Base-by-base conservation (phyloP, 1,140 invertebrate species). In the Cydia amplana region DNA sequence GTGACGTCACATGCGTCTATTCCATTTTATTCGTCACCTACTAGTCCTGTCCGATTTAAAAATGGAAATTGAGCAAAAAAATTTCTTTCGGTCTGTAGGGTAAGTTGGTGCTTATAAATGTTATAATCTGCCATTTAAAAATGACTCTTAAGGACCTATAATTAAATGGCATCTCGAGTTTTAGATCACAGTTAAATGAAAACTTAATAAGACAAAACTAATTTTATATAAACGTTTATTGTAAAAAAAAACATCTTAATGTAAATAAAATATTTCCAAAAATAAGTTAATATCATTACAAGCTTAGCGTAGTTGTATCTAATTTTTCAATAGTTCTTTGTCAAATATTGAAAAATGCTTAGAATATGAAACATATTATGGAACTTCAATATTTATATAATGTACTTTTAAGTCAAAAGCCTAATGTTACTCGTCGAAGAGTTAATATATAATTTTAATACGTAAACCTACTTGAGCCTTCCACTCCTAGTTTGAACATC, bases 371-470 rank as follows among this genome's bases (percentile, higher is more conserved):
- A 40, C 36, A 40, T 40, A 40, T 46, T 3, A 46, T 46, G 43
- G 14, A 46, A 46, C 14, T 46, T 46, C 14, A 3, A 2, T 46
- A 40, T 1, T 1, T 25, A 46, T 46, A 46, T 43, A n/a, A n/a
- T 43, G 10, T 43, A 43, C 40, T 51, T 16, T 51, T 16, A 40
- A 70, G 16, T 32, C n/a, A 23, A 32, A 36, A 32, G 46, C 43
- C 18, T 16, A 70, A 67, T 55, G 72, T 72, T 43, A 49, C 7
- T 70, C 65, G 20, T 72, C 23, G 1, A 60, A 51, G 32, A 64
- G 63, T 72, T 76, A 36, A 64, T 63, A 80, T 83, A 87, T 65
- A 91, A 88, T 23, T 23, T 7, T 55, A 4, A 20, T 20, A 20
- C 20, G 2, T 60, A 51, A n/a, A 23, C 2, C 18, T 60, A 60